phyloP scores from a whole-genome alignment of 2,797 vertebrate species.

The Peromyscus aztecus region DNA sequence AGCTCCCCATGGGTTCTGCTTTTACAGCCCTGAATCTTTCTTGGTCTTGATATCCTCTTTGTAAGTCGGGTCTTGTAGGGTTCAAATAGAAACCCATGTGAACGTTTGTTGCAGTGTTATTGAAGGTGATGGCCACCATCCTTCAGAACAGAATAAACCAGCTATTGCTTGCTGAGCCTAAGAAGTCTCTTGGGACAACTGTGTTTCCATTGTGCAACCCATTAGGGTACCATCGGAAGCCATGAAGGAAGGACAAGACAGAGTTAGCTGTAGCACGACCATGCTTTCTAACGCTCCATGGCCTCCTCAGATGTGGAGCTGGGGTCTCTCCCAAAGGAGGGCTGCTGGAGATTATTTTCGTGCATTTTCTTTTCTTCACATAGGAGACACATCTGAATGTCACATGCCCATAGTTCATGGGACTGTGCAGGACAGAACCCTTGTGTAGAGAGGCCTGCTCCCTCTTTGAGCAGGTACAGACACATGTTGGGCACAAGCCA shows the following conservation, averaged over 20 bases:
- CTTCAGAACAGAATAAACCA: background rate
- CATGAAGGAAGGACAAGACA: too few species aligned
- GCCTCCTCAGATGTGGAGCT: background rate
- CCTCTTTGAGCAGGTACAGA: background rate
- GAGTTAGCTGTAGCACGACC: accelerated
- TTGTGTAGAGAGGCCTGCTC: background rate
- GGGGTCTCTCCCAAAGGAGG: background rate
- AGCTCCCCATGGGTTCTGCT: background rate
- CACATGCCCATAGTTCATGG: accelerated
- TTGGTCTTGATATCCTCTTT: background rate
- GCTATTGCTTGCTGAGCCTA: background rate
- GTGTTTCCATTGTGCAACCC: background rate
- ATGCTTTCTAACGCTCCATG: background rate
- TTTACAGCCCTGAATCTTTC: background rate
- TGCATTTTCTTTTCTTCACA: background rate
- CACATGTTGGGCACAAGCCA: background rate
- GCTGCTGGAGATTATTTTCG: background rate
- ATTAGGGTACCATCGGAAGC: background rate
- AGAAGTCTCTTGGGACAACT: background rate
- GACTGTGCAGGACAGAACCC: background rate
- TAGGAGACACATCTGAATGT: background rate
- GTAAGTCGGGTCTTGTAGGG: background rate
- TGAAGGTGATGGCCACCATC: background rate
- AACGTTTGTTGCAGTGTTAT: background rate
- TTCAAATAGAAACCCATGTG: background rate